Percentiles rank a stretch among this genome's conserved stretches.
phyloP scores from a whole-genome alignment of 1,140 invertebrate genomes.

The Apolygus lucorum region DNA sequence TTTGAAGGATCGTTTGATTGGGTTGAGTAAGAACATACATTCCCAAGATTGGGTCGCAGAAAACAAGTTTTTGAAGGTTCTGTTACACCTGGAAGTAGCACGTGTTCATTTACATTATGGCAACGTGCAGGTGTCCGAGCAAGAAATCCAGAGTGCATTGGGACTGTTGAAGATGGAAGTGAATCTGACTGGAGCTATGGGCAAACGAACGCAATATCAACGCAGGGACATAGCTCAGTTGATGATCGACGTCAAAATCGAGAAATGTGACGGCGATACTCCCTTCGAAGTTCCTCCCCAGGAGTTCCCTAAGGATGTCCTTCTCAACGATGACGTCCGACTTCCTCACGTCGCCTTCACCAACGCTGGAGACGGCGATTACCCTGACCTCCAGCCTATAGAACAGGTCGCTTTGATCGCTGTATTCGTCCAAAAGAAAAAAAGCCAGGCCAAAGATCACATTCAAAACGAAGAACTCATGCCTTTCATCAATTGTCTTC shows the following conservation, averaged over 20 bases:
- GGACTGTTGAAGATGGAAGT: constrained; percentile 51
- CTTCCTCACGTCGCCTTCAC: constrained; percentile 66
- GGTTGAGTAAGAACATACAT: constrained; percentile 46
- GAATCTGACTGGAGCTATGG: constrained; percentile 47
- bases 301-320: constrained; percentile 45
- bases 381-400: constrained; percentile 52
- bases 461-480: constrained; percentile 67
- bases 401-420: constrained; percentile 72
- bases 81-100: constrained; percentile 64
- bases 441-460: constrained; percentile 65
- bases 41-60: constrained; percentile 40
- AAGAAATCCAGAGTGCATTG: constrained; percentile 53
- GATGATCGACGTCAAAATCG: constrained; percentile 52
- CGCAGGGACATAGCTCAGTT: constrained; percentile 70
- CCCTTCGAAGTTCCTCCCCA: not conserved
- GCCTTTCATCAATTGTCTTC: constrained; percentile 57
- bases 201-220: constrained; percentile 85
- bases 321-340: constrained; percentile 74
- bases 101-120: constrained; percentile 66
- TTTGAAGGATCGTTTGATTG: constrained; percentile 52
- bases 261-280: constrained; percentile 36
- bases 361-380: constrained; percentile 45
- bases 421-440: constrained; percentile 55
- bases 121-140: constrained; percentile 56
- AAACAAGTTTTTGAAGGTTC: constrained; percentile 46